Percentiles rank a stretch among this genome's conserved stretches.
Evolutionary conservation across 1,140 invertebrate genomes (phyloP).

Genomic region (Whitmania pigra): DNA sequence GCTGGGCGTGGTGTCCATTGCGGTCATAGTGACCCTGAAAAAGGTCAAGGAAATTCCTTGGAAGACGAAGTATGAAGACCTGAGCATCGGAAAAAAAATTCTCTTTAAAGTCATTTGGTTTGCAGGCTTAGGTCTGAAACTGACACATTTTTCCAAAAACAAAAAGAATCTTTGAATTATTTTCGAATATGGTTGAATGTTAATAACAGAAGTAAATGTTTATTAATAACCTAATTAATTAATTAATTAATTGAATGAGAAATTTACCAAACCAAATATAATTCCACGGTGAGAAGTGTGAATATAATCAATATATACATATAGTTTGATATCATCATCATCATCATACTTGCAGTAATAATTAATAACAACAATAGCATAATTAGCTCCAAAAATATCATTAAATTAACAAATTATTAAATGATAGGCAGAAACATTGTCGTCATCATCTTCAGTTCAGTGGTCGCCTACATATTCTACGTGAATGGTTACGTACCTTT

Average conservation of each 20-base stretch:
- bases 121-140: constrained; percentile 15
- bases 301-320: background rate
- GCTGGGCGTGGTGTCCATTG: constrained; percentile 23
- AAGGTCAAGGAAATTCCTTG: constrained; percentile 21
- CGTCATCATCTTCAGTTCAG: constrained; percentile 33
- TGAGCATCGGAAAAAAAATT: constrained; percentile 14
- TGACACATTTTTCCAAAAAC: too few relatives aligned
- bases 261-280: background rate
- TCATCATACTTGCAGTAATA: background rate
- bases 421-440: constrained; percentile 39
- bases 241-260: background rate
- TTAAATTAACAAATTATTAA: background rate
- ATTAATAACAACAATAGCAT: background rate
- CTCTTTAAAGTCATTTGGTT: constrained; percentile 22
- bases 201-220: background rate
- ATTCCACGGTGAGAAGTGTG: too few relatives aligned
- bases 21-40: constrained; percentile 12
- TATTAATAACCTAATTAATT: background rate
- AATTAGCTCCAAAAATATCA: background rate
- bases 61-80: constrained; percentile 17
- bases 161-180: too few relatives aligned
- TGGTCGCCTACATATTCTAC: constrained; percentile 31
- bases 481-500: constrained; percentile 28
- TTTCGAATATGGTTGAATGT: background rate
- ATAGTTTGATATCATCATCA: background rate